Evolutionary conservation across 2,113 vertebrate genomes (phyloP), one percentile per base, ranked within the genome.

Genomic region (Zosterops lateralis): DNA sequence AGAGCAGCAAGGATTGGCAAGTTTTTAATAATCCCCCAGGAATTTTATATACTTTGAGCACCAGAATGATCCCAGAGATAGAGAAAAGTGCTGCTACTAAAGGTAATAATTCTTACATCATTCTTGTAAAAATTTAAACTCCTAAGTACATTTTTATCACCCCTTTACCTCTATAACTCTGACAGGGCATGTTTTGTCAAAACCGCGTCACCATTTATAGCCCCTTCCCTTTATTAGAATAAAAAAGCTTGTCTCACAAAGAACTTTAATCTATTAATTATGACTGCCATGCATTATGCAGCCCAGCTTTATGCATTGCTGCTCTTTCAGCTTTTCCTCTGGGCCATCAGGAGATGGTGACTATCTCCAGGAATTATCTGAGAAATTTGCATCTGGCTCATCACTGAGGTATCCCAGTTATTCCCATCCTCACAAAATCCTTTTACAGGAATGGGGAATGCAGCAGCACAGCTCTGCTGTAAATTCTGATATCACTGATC

Each of bases 241-340:
- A 77, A 91, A 95, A 93, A 87, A 40, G 38, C 78, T 34, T 12
- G 72, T 80, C 82, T 89, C 78, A 77, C 87, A 88, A 79, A 91
- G 74, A 90, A 74, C 64, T 90, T 77, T 60, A 76, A 95, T 95
- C 89, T 90, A 93, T 93, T 91, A 96, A 80, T 89, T 89, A 89
- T 73, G 87, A 72, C 51, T 83, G 89, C 90, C 40, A 28, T 77
- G 84, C 84, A 88, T 91, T 85, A 92, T 74, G 85, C 87, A 95
- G 81, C 38, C 71, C 22, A 90, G 82, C 82, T 91, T 85, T 74
- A 34, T 20, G 75, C 93, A 88, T 94, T 90, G 56, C 87, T 91
- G 64, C 25, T 90, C 92, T 87, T 88, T 83, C 87, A 62, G 1
- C 60, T 83, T 85, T 93, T 88, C 89, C 93, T 95, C 83, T 56